A percentile compares a stretch with the other conserved stretches of the same genome.
These are phyloP conservation scores for Hyposoter didymator DNA, from an alignment of 2,888 invertebrate species.

Conservation along the genomic window DNA sequence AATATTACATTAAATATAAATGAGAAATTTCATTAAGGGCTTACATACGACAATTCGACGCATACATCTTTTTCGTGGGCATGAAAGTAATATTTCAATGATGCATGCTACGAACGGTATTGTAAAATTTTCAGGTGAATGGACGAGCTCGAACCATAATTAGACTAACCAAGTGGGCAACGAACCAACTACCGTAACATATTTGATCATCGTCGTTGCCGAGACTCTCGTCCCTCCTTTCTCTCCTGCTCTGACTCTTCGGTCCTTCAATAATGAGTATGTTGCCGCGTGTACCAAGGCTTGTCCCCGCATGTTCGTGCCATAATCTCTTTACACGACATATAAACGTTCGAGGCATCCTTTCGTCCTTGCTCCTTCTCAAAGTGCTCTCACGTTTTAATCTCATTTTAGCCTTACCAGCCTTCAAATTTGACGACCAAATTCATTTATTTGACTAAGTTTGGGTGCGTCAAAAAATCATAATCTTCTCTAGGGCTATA, in stretches of 20 bases:
- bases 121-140: conserved; percentile 37
- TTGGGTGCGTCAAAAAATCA: not conserved
- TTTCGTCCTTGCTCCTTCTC: conserved; percentile 46
- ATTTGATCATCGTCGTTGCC: conserved; percentile 71
- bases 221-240: conserved; percentile 39
- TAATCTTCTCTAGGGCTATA: not conserved
- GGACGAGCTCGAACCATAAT: conserved; percentile 67
- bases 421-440: not conserved
- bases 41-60: too few species aligned
- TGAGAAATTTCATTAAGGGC: not conserved
- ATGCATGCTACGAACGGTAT: not conserved
- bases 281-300: conserved; percentile 39
- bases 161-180: conserved; percentile 71
- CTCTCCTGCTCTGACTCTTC: conserved; percentile 7
- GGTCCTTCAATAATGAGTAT: conserved; percentile 37
- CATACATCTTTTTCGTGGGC: not conserved
- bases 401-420: not conserved
- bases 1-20: too few species aligned
- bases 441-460: not conserved
- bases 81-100: not conserved
- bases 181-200: conserved; percentile 71
- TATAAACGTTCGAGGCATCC: conserved; percentile 37
- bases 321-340: conserved; percentile 45
- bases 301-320: conserved; percentile 20
- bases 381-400: conserved; percentile 33